Conservation (phyloP, 2,113 vertebrate species). For the Dasyurus viverrinus region DNA sequence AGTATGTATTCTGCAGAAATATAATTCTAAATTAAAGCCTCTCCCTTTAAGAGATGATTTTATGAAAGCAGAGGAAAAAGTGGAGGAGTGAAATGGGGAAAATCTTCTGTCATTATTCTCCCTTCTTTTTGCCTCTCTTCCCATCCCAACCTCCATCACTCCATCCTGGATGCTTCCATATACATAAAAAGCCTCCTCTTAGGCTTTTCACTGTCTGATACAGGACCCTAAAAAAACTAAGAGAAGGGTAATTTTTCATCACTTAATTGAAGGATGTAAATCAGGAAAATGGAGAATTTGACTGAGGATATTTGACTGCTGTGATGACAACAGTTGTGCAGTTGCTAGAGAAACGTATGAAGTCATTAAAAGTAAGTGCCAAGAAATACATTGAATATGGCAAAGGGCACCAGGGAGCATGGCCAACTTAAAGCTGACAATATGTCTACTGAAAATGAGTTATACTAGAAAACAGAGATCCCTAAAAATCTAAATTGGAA, state of each 20-base stretch:
- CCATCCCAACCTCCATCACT: background rate
- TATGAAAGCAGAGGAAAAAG: background rate
- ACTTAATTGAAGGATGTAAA: conserved; percentile 12
- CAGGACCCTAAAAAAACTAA: background rate
- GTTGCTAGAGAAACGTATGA: conserved; percentile 80
- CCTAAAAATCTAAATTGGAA: conserved; percentile 14
- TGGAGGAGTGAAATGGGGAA: background rate
- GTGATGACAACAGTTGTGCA: conserved; percentile 75
- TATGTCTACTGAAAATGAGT: conserved; percentile 38
- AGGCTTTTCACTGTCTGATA: background rate
- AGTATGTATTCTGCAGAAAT: background rate
- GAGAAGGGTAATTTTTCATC: background rate
- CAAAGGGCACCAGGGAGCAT: conserved; percentile 71
- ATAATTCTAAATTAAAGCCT: background rate
- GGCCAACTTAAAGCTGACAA: conserved; percentile 56
- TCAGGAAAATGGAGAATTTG: conserved; percentile 70
- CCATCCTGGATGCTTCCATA: background rate
- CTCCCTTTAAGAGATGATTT: background rate
- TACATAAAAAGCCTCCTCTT: background rate
- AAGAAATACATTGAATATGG: conserved; percentile 73
- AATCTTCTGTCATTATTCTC: background rate
- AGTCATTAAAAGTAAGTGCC: conserved; percentile 83
- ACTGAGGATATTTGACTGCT: conserved; percentile 70
- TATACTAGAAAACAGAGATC: conserved; percentile 16
- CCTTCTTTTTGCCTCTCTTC: background rate